phyloP scores from a whole-genome alignment of 2,888 invertebrate species.

The Diachrysia chrysitis region DNA sequence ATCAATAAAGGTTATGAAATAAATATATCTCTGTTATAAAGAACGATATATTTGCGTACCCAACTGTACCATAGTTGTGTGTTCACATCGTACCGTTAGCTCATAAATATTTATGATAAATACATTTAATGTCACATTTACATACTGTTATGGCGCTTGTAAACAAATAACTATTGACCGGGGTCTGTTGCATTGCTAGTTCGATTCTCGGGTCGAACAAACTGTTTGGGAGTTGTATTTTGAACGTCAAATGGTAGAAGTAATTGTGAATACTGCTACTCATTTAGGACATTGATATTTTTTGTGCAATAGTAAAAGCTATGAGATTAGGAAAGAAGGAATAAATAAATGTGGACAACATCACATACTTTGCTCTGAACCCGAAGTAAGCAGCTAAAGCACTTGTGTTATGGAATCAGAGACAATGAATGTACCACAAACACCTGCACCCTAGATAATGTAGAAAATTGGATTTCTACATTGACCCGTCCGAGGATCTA shows the following conservation, averaged over 20 bases:
- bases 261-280: background rate
- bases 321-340: no score
- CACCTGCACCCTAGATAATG: no score
- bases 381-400: no score
- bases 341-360: no score
- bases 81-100: constrained; percentile 25
- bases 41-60: background rate
- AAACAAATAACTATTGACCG: constrained; percentile 22
- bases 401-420: no score
- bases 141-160: constrained; percentile 30
- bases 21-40: background rate
- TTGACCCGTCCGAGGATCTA: no score
- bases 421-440: no score
- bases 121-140: constrained; percentile 51
- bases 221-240: background rate
- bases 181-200: background rate
- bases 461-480: no score
- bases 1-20: no score
- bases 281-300: background rate
- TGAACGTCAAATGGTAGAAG: background rate
- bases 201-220: background rate
- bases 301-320: no score
- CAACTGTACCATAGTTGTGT: constrained; percentile 47
- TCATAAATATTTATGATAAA: constrained; percentile 54
- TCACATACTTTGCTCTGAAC: no score